Base-by-base conservation (phyloP, 2,113 vertebrate genomes). In the Megalops atlanticus region DNA sequence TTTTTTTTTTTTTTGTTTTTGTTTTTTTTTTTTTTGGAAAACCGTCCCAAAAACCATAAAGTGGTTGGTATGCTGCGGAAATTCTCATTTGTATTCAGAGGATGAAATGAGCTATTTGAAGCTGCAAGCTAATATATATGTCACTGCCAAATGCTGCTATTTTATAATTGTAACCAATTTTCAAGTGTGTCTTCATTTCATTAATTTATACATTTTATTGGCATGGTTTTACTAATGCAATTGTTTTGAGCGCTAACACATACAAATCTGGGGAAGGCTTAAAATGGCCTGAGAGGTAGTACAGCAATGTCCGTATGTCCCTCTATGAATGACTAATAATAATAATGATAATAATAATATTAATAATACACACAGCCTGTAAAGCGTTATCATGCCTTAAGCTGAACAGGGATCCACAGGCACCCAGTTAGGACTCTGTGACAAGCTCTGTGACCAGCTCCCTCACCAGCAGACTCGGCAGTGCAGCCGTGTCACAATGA, bases 401-500 rank as follows among this genome's bases (percentile, higher is more conserved):
- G 78, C 31, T n/a, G 31, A 10, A 73, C 21, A 8, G 31, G 31
- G 43, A 40, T 54, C 78, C 45, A 4, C 15, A 35, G 78, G 72
- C 35, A 72, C 16, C 70, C 45, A 14, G 21, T 15, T 36, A 39
- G 43, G 35, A 31, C 64, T 49, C 24, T 11, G 27, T 33, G 74
- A 35, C 12, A n/a, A 71, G 69, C 36, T 71, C 45, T 49, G 8
- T 16, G 8, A 49, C 33, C 33, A n/a, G 45, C 76, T 49, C 33
- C 33, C 74, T 40, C 72, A 40, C 38, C 54, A 18, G 45, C 24
- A 41, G 79, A 80, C 70, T 31, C 39, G 54, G 45, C 45, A 27
- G 35, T 54, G 24, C 35, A 43, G 78, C 33, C 21, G 77, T 16
- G 31, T 71, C 70, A 39, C 69, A 73, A 43, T 49, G 68, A 79